A percentile compares a stretch with the other conserved stretches of the same genome.
Evolutionary conservation across 2,888 invertebrate genomes (phyloP).

Genomic region (Spodoptera picta): DNA sequence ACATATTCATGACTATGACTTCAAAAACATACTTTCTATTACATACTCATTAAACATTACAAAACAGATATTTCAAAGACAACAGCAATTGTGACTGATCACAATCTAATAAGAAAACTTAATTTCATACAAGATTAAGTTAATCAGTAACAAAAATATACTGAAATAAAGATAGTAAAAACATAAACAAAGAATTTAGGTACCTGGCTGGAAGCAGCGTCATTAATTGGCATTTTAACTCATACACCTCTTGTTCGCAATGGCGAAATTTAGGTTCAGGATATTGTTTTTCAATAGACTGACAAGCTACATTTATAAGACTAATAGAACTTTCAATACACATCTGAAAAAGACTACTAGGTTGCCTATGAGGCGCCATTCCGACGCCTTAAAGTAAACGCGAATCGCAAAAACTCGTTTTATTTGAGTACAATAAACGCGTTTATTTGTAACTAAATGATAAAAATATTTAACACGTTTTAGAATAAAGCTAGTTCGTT

Average conservation of each 20-base stretch:
- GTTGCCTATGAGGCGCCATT: slow-evolving; percentile 85
- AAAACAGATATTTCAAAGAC: not conserved
- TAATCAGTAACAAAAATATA: not conserved
- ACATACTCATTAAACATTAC: too few relatives aligned
- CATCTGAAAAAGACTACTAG: slow-evolving; percentile 78
- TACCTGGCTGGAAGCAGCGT: slow-evolving; percentile 82
- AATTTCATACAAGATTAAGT: not conserved
- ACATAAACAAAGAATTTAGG: slow-evolving; percentile 39
- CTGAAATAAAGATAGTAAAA: not conserved
- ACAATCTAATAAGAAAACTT: too few relatives aligned
- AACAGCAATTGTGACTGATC: too few relatives aligned
- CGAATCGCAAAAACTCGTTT: slow-evolving; percentile 26
- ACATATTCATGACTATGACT: too few relatives aligned
- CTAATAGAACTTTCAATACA: slow-evolving; percentile 79
- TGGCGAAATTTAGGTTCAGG: slow-evolving; percentile 76
- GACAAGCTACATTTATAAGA: slow-evolving; percentile 82
- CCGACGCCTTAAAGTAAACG: slow-evolving; percentile 35
- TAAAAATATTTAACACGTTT: slow-evolving; percentile 19
- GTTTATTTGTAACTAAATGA: slow-evolving; percentile 20
- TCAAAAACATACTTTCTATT: too few relatives aligned
- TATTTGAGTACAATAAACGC: slow-evolving; percentile 16
- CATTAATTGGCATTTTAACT: slow-evolving; percentile 76
- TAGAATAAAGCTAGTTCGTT: slow-evolving; percentile 30
- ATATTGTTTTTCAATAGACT: slow-evolving; percentile 79
- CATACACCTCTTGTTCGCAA: slow-evolving; percentile 74